phyloP scores from a whole-genome alignment of 2,888 invertebrate species.

The Drosophila sordidapex region DNA sequence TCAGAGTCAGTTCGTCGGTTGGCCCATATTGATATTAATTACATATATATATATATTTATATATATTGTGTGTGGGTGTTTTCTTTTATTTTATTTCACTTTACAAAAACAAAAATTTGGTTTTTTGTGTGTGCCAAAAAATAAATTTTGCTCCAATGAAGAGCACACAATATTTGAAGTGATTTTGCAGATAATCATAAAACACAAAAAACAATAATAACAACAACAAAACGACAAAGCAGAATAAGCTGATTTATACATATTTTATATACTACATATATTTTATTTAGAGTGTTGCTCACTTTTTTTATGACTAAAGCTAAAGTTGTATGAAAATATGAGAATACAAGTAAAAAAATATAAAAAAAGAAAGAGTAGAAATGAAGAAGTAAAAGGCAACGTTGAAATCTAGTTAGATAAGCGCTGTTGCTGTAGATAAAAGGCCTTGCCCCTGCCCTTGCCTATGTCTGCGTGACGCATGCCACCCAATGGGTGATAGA shows the following conservation, averaged over 20 bases:
- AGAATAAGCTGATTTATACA: constrained; percentile 43
- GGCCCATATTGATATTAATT: constrained; percentile 65
- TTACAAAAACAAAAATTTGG: constrained; percentile 37
- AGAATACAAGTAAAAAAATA: constrained; percentile 4
- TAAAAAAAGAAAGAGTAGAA: constrained; percentile 12
- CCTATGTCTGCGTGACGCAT: constrained; percentile 49
- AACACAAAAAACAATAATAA: constrained; percentile 26
- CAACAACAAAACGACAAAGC: constrained; percentile 22
- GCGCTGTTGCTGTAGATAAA: constrained; percentile 63
- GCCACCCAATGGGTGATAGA: constrained; percentile 44
- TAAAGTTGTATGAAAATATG: constrained; percentile 45
- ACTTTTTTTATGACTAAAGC: constrained; percentile 57
- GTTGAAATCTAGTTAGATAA: constrained; percentile 64
- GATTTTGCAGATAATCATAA: constrained; percentile 62
- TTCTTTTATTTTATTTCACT: constrained; percentile 43
- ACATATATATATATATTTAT: constrained; percentile 17
- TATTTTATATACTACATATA: constrained; percentile 16
- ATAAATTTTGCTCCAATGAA: constrained; percentile 31
- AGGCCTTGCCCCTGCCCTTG: constrained; percentile 36
- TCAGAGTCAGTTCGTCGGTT: constrained; percentile 63
- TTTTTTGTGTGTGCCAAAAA: constrained; percentile 57
- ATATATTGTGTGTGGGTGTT: constrained; percentile 53
- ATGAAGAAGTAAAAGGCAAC: constrained; percentile 44
- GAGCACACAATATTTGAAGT: constrained; percentile 56
- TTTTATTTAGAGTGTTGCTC: constrained; percentile 20